Evolutionary conservation across 2,888 invertebrate species (phyloP).

Genomic region (Hirtodrosophila alboralis): DNA sequence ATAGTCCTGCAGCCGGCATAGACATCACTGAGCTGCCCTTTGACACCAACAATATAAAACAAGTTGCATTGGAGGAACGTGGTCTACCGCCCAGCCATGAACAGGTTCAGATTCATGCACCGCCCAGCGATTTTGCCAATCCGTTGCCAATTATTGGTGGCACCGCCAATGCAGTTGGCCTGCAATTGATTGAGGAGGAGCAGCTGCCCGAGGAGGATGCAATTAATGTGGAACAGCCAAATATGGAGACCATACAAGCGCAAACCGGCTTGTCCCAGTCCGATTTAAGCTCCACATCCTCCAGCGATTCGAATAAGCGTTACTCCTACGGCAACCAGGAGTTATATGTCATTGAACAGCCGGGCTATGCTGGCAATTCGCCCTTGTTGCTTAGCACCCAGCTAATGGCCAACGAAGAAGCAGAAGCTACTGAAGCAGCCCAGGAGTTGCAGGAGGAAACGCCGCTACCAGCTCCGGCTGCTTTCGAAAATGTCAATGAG

Average conservation of each 20-base stretch:
- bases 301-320: constrained; percentile 89
- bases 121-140: constrained; percentile 67
- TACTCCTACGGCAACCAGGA: constrained; percentile 92
- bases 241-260: constrained; percentile 3
- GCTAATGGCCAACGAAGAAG: constrained; percentile 35
- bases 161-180: constrained; percentile 61
- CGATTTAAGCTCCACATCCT: constrained; percentile 89
- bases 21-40: constrained; percentile 82
- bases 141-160: constrained; percentile 28
- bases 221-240: constrained; percentile 16
- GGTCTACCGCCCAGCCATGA: constrained; percentile 74
- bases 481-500: constrained; percentile 18
- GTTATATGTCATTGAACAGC: constrained; percentile 90
- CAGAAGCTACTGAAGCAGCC: constrained; percentile 6
- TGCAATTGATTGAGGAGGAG: constrained; percentile 81
- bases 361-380: constrained; percentile 86
- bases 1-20: constrained; percentile 58
- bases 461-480: constrained; percentile 34
- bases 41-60: constrained; percentile 57
- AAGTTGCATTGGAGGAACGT: constrained; percentile 66
- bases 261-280: constrained; percentile 93
- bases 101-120: constrained; percentile 84
- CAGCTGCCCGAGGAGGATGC: constrained; percentile 30
- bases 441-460: constrained; percentile 52
- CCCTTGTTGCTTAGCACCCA: constrained; percentile 47